phyloP scores from a whole-genome alignment of 2,113 vertebrate species.

The Mungos mungo region DNA sequence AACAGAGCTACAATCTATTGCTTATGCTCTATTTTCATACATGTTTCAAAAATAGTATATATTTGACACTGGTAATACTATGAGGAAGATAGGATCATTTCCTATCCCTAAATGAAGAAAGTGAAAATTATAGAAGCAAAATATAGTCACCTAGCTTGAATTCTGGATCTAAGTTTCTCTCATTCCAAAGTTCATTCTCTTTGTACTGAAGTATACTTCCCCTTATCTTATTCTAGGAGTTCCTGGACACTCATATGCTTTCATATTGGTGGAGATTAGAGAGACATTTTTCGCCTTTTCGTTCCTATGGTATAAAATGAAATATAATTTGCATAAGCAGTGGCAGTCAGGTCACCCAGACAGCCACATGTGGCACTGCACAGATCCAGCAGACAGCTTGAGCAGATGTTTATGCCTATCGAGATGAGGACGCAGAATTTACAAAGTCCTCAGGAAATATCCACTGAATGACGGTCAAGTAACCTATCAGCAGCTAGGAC shows the following conservation, averaged over 20 bases:
- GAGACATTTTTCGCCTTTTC: neutral
- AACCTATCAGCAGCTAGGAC: neutral
- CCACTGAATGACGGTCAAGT: neutral
- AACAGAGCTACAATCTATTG: neutral
- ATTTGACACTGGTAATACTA: neutral
- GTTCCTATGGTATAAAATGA: neutral
- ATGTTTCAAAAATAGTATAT: neutral
- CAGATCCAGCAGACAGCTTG: neutral
- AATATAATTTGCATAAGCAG: conserved; percentile 14
- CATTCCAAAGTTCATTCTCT: neutral
- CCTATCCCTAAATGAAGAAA: neutral
- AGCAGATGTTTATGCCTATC: neutral
- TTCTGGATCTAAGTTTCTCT: neutral
- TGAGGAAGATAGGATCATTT: neutral
- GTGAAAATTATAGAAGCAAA: neutral
- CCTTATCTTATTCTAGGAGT: neutral
- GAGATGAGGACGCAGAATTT: neutral
- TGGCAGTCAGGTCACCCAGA: neutral
- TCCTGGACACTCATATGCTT: neutral
- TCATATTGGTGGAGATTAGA: neutral
- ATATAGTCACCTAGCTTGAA: neutral
- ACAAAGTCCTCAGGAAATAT: neutral
- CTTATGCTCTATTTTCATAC: neutral
- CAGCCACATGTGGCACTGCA: neutral
- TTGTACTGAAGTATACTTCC: neutral